phyloP scores from a whole-genome alignment of 2,888 invertebrate species.

The Trichogramma evanescens region DNA sequence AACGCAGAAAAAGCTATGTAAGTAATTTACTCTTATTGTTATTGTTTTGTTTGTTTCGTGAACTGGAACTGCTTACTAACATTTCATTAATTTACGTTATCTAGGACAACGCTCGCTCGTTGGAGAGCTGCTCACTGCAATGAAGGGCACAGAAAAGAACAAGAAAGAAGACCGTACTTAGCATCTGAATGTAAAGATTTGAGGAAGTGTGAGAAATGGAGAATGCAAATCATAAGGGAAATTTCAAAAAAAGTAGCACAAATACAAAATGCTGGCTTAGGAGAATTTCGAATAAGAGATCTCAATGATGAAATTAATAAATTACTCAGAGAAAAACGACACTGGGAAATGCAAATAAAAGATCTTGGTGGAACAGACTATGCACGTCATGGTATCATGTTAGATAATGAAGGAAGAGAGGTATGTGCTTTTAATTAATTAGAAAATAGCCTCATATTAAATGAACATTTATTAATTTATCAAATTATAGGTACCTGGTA shows the following conservation, averaged over 20 bases:
- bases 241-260: slow-evolving; percentile 97
- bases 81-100: slow-evolving; percentile 25
- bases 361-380: slow-evolving; percentile 94
- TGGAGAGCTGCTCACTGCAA: slow-evolving; percentile 96
- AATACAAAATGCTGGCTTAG: slow-evolving; percentile 98
- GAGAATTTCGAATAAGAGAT: slow-evolving; percentile 95
- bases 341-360: slow-evolving; percentile 96
- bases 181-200: slow-evolving; percentile 93
- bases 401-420: slow-evolving; percentile 90
- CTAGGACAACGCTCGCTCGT: slow-evolving; percentile 92
- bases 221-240: slow-evolving; percentile 93
- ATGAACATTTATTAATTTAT: not conserved
- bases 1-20: slow-evolving; percentile 71
- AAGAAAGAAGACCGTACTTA: slow-evolving; percentile 83
- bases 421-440: slow-evolving; percentile 23
- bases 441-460: not conserved
- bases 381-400: slow-evolving; percentile 84
- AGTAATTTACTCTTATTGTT: slow-evolving; percentile 39
- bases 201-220: slow-evolving; percentile 90
- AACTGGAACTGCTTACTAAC: slow-evolving; percentile 1
- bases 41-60: not conserved
- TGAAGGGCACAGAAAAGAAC: slow-evolving; percentile 71
- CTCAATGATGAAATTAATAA: slow-evolving; percentile 99
- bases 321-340: slow-evolving; percentile 86
- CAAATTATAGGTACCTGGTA: slow-evolving; percentile 73